Conservation (phyloP, 2,888 invertebrate genomes). For the Monopis laevigella region DNA sequence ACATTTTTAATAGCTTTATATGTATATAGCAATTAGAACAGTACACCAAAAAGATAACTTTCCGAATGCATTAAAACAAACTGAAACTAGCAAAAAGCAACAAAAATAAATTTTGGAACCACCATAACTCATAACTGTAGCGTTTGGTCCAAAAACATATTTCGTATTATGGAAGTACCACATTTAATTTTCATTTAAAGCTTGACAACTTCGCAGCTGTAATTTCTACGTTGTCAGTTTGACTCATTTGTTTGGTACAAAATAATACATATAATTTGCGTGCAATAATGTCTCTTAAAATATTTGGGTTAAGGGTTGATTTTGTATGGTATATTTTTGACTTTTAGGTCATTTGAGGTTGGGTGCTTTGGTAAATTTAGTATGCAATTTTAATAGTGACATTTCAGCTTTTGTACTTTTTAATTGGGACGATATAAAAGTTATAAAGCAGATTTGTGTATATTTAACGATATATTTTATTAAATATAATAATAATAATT, state of each 20-base stretch:
- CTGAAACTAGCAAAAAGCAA: no score
- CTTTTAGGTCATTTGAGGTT: background rate
- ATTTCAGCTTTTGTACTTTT: background rate
- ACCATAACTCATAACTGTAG: no score
- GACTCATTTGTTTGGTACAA: slow-evolving; percentile 4
- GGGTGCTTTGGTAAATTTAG: background rate
- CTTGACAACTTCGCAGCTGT: slow-evolving; percentile 6
- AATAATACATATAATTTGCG: background rate
- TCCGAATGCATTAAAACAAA: no score
- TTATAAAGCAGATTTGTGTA: background rate
- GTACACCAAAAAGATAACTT: no score
- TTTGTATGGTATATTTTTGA: background rate
- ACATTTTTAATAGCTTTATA: no score
- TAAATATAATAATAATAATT: no score
- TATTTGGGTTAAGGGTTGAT: background rate
- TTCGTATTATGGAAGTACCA: background rate
- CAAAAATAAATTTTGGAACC: no score
- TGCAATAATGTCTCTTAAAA: background rate
- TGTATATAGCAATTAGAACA: no score
- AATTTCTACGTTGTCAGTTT: slow-evolving; percentile 6
- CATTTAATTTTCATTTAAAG: slow-evolving; percentile 3
- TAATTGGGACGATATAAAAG: slow-evolving; percentile 3
- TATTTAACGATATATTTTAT: no score
- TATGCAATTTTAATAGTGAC: slow-evolving; percentile 4
- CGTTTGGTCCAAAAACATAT: slow-evolving; percentile 5